phyloP scores from a whole-genome alignment of 2,113 vertebrate genomes.

The Calidris pugnax region DNA sequence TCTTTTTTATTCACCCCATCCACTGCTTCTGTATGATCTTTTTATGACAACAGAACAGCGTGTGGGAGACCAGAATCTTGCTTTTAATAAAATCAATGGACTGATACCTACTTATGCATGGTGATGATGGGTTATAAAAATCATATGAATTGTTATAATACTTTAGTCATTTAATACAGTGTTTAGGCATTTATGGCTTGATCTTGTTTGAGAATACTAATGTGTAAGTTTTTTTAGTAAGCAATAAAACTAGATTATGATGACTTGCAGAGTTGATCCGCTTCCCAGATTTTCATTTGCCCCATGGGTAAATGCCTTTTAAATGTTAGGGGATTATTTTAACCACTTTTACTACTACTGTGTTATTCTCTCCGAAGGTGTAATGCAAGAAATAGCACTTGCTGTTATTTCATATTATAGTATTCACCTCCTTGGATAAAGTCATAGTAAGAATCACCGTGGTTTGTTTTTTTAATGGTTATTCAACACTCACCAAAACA shows the following conservation, averaged over 20 bases:
- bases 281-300: neutral
- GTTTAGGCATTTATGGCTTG: constrained; percentile 17
- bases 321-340: neutral
- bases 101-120: neutral
- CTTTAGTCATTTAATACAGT: constrained; percentile 9
- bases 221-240: neutral
- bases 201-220: constrained; percentile 40
- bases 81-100: constrained; percentile 19
- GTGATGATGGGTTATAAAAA: constrained; percentile 46
- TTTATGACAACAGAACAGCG: neutral
- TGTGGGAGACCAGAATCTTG: neutral
- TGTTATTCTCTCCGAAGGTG: neutral
- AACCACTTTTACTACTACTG: constrained; percentile 1
- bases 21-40: neutral
- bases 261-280: neutral
- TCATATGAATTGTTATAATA: neutral
- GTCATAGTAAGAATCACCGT: neutral
- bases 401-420: neutral
- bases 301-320: neutral
- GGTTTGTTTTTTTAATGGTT: neutral
- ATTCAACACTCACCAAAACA: neutral
- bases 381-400: neutral
- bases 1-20: neutral
- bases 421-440: neutral
- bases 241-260: constrained; percentile 13